phyloP scores from a whole-genome alignment of 2,797 vertebrate species.

The Nyctalus aviator region DNA sequence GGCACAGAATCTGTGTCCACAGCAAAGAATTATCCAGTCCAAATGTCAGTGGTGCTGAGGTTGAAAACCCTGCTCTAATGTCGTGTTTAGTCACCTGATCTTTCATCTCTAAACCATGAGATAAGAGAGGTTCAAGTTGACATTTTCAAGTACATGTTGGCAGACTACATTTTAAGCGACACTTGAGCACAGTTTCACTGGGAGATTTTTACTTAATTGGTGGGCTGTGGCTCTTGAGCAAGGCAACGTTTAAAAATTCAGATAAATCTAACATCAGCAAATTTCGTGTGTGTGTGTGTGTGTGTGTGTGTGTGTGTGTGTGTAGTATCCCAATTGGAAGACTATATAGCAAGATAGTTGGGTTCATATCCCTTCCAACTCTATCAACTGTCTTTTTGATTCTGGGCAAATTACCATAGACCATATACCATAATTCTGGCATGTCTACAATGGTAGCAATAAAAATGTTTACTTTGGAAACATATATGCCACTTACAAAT shows the following conservation, averaged over 20 bases:
- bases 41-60: not conserved
- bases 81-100: not conserved
- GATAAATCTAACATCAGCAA: not conserved
- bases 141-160: conserved; percentile 14
- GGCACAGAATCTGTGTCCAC: not conserved
- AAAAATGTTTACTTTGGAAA: not conserved
- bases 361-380: not conserved
- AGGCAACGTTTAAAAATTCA: not conserved
- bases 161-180: conserved; percentile 17
- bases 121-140: not conserved
- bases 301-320: not conserved
- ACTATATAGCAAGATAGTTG: not conserved
- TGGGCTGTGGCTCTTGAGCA: not conserved
- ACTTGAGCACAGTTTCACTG: not conserved
- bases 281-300: not conserved
- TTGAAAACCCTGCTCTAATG: not conserved
- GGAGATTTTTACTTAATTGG: conserved; percentile 9
- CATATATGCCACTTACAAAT: not conserved
- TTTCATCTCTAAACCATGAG: not conserved
- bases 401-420: not conserved
- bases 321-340: not conserved
- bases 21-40: not conserved
- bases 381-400: not conserved
- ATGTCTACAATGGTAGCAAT: not conserved
- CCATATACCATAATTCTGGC: not conserved